Evolutionary conservation across 2,888 invertebrate genomes (phyloP).

Genomic region (Leucoma salicis): DNA sequence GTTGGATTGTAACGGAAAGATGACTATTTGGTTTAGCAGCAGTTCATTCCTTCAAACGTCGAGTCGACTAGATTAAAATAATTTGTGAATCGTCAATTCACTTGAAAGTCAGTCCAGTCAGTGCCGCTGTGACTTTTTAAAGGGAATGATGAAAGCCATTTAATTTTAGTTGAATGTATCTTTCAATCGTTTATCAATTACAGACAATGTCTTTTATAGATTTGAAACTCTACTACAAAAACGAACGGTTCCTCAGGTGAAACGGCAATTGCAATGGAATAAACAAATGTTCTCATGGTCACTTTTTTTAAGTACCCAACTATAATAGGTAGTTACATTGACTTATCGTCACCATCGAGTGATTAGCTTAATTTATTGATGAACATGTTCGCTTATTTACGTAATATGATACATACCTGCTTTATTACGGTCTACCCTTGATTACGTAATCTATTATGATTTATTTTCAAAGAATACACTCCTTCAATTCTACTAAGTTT

Average conservation of each 20-base stretch:
- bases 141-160: not conserved
- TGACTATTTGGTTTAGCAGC: too few relatives aligned
- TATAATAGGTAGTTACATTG: slow-evolving; percentile 40
- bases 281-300: slow-evolving; percentile 56
- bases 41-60: too few relatives aligned
- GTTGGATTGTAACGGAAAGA: too few relatives aligned
- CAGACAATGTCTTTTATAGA: slow-evolving; percentile 35
- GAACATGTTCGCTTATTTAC: too few relatives aligned
- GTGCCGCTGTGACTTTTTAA: not conserved
- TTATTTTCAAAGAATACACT: too few relatives aligned
- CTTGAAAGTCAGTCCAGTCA: not conserved
- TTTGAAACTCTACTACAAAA: slow-evolving; percentile 47
- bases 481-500: too few relatives aligned
- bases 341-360: slow-evolving; percentile 36
- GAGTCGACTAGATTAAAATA: too few relatives aligned
- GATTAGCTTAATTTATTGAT: slow-evolving; percentile 12
- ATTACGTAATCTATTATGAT: too few relatives aligned
- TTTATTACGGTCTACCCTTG: too few relatives aligned
- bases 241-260: slow-evolving; percentile 38
- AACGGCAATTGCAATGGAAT: slow-evolving; percentile 49
- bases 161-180: not conserved
- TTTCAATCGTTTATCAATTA: slow-evolving; percentile 25
- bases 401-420: too few relatives aligned
- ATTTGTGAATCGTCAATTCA: not conserved
- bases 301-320: slow-evolving; percentile 39